A percentile compares a stretch with the other conserved stretches of the same genome.
phyloP scores from a whole-genome alignment of 64 coral and sea anemone species.

The Montipora efflorescens region DNA sequence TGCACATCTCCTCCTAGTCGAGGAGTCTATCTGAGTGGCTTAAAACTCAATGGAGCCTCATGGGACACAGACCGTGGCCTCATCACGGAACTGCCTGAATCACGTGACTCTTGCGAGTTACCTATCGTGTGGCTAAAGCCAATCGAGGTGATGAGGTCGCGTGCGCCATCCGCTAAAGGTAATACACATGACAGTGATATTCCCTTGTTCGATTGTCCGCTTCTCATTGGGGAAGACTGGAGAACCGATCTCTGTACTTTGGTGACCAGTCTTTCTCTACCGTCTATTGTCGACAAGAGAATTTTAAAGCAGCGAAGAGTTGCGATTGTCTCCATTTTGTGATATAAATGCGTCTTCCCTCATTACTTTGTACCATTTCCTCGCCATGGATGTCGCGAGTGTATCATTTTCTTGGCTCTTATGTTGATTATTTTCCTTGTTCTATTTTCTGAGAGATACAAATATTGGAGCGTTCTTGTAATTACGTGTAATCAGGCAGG shows the following conservation, averaged over 20 bases:
- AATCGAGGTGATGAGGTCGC: slow-evolving; percentile 22
- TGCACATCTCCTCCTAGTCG: slow-evolving; percentile 28
- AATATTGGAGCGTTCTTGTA: neutral
- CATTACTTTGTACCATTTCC: neutral
- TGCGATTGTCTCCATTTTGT: neutral
- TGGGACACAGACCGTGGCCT: slow-evolving; percentile 28
- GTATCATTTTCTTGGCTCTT: neutral
- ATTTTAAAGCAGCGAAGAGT: slow-evolving; percentile 29
- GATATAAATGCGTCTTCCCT: neutral
- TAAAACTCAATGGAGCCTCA: slow-evolving; percentile 35
- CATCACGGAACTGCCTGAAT: neutral
- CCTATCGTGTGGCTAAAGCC: slow-evolving; percentile 47
- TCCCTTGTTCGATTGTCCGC: slow-evolving; percentile 43
- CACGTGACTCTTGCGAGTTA: slow-evolving; percentile 14
- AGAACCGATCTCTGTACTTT: neutral
- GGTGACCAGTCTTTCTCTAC: slow-evolving; percentile 39
- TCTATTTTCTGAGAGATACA: neutral
- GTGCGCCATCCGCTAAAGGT: slow-evolving; percentile 20
- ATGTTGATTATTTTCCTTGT: neutral
- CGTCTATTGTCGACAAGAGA: neutral
- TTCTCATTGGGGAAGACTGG: slow-evolving; percentile 4
- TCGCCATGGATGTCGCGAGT: neutral
- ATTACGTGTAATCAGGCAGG: no score
- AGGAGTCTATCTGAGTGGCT: slow-evolving; percentile 24
- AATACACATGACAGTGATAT: neutral